Conservation (phyloP, 2,797 vertebrate genomes). For the Ataeniobius toweri region DNA sequence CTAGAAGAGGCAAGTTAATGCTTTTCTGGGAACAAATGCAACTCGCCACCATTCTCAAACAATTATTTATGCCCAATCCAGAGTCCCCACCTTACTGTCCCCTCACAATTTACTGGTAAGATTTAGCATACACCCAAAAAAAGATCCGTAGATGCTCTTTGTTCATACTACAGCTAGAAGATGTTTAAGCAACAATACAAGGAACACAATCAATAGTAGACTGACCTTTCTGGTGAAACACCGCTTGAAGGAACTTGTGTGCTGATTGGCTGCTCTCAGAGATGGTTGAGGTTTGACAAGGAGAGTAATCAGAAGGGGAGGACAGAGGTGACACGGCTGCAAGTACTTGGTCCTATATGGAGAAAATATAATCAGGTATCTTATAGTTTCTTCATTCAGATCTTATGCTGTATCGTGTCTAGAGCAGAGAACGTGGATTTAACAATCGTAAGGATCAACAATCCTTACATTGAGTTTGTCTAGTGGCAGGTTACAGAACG, state of each 20-base stretch:
- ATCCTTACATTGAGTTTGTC: constrained; percentile 93
- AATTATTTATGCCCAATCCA: no score
- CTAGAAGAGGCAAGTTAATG: no score
- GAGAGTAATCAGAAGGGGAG: constrained; percentile 92
- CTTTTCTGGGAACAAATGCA: no score
- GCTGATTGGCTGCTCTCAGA: constrained; percentile 97
- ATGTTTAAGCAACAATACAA: neutral
- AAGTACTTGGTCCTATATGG: constrained; percentile 85
- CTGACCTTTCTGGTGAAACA: constrained; percentile 98
- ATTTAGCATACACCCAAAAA: neutral
- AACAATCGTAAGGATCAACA: neutral
- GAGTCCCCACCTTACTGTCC: no score
- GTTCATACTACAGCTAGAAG: neutral
- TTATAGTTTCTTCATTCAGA: neutral
- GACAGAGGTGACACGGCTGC: constrained; percentile 89
- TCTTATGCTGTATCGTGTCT: neutral
- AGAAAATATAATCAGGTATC: neutral
- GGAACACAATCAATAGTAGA: neutral
- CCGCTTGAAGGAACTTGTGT: constrained; percentile 96
- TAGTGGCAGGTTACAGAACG: constrained; percentile 95
- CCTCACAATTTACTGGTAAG: neutral
- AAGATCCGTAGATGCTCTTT: neutral
- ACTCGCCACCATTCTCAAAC: no score
- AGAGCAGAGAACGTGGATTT: neutral
- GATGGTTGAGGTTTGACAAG: constrained; percentile 92